Evolutionary conservation across 2,888 invertebrate species (phyloP).

Genomic region (Oasisia sp.): DNA sequence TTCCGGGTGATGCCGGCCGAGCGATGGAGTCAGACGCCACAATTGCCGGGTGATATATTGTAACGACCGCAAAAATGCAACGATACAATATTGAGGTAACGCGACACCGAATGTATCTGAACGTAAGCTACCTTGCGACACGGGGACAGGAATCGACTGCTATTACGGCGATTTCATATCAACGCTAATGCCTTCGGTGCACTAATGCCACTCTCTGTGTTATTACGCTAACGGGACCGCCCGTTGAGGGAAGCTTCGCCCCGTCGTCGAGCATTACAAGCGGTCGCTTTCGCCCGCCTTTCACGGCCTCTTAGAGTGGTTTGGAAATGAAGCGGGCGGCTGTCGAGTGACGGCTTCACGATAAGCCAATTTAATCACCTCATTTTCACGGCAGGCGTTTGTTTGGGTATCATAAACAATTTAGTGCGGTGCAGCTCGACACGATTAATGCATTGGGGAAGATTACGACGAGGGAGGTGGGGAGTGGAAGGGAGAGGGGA

Average conservation of each 20-base stretch:
- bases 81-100: neutral
- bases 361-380: neutral
- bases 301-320: neutral
- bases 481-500: neutral
- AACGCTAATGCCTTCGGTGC: neutral
- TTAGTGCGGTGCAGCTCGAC: neutral
- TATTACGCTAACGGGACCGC: neutral
- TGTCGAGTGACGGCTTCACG: neutral
- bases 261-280: neutral
- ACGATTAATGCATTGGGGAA: neutral
- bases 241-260: neutral
- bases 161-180: neutral
- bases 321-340: neutral
- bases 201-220: neutral
- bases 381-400: neutral
- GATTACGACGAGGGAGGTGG: neutral
- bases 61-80: neutral
- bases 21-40: neutral
- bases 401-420: neutral
- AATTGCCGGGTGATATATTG: too few relatives aligned
- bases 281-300: neutral
- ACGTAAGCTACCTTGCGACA: neutral
- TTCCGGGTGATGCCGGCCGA: neutral
- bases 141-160: neutral
- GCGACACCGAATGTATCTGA: neutral